phyloP scores from a whole-genome alignment of 2,113 vertebrate genomes.

The Oreochromis spilurus region DNA sequence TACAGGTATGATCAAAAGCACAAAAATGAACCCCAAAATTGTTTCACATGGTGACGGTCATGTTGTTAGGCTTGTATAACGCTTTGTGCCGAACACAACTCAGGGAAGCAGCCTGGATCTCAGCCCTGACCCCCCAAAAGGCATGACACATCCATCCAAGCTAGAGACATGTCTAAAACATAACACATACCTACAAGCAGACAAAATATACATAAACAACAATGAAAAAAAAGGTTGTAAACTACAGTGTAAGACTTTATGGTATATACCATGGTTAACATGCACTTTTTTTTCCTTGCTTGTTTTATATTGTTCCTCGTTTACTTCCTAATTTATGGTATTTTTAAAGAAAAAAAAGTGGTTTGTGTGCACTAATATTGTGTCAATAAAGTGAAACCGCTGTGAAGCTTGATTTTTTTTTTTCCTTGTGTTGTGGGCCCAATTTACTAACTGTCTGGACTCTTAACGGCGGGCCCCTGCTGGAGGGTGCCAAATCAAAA shows the following conservation, averaged over 20 bases:
- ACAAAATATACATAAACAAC: constrained; percentile 48
- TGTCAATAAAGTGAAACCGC: constrained; percentile 66
- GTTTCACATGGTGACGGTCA: not conserved
- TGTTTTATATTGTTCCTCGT: constrained; percentile 71
- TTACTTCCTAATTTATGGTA: constrained; percentile 70
- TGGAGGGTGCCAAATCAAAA: constrained; percentile 14
- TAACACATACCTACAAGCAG: constrained; percentile 39
- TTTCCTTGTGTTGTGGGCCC: constrained; percentile 32
- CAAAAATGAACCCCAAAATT: constrained; percentile 20
- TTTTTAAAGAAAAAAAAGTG: constrained; percentile 55
- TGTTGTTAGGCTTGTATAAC: constrained; percentile 12
- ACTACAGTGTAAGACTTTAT: constrained; percentile 63
- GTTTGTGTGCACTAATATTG: constrained; percentile 72
- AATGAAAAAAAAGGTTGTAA: constrained; percentile 52
- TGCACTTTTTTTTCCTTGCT: constrained; percentile 66
- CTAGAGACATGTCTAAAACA: constrained; percentile 50
- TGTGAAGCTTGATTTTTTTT: constrained; percentile 63
- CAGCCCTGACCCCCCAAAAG: constrained; percentile 39
- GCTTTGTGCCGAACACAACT: constrained; percentile 58
- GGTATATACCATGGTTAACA: constrained; percentile 64
- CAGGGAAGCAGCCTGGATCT: constrained; percentile 82
- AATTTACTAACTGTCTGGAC: constrained; percentile 37
- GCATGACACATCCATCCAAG: constrained; percentile 50
- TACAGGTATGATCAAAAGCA: constrained; percentile 49
- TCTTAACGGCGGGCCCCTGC: constrained; percentile 2